These are phyloP conservation scores for Mythimna albipuncta DNA, from an alignment of 2,888 invertebrate species.

Conservation along the genomic window DNA sequence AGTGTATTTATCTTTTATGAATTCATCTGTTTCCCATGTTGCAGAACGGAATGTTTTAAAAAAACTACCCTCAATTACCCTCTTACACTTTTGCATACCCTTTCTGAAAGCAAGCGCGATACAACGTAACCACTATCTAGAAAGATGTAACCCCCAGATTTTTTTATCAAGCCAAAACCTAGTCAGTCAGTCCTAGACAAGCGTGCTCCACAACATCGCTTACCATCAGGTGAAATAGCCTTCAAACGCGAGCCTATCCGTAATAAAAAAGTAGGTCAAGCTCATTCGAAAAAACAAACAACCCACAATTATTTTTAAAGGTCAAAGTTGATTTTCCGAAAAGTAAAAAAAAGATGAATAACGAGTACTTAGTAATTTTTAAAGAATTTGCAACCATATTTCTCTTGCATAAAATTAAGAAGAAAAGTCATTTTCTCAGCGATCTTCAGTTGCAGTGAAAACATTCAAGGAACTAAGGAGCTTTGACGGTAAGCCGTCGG, in stretches of 20 bases:
- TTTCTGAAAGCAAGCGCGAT: not conserved
- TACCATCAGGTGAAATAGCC: too few relatives aligned
- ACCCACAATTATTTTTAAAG: not conserved
- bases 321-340: not conserved
- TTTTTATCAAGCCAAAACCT: not conserved
- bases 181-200: not conserved
- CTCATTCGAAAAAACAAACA: not conserved
- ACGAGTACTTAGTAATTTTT: not conserved
- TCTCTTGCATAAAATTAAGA: not conserved
- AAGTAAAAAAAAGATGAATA: not conserved
- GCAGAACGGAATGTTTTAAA: not conserved
- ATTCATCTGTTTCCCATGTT: too few relatives aligned
- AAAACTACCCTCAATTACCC: too few relatives aligned
- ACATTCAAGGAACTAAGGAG: not conserved
- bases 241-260: too few relatives aligned
- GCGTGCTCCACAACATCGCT: too few relatives aligned
- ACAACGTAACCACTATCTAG: not conserved
- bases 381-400: too few relatives aligned
- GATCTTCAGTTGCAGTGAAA: not conserved
- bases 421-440: not conserved
- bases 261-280: not conserved
- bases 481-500: not conserved
- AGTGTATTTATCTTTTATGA: too few relatives aligned
- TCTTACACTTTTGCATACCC: not conserved
- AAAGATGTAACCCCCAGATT: not conserved